Evolutionary conservation across 1,140 invertebrate genomes (phyloP), one percentile per base, ranked within the genome.

Genomic region (Aphelinus atriplicis): DNA sequence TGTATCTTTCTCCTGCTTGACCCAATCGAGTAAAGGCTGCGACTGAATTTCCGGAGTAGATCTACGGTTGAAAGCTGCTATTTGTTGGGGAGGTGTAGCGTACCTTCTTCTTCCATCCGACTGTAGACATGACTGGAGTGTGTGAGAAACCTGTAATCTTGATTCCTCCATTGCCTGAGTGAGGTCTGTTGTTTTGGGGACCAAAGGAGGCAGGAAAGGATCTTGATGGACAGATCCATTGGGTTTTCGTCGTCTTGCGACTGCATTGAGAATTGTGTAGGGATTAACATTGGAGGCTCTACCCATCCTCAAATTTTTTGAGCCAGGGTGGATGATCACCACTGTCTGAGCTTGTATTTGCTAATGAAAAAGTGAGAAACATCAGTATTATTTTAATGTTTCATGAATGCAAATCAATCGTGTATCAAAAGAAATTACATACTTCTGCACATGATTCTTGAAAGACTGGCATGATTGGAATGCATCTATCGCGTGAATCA

Each of bases 291-390:
- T 96, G 1, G 95, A 95, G 5, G 96, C 96, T 83, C 95, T 87
- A 2, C 96, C 96, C 81, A 98, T 95, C 64, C 95, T 88, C 10
- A 98, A 89, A 83, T 96, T 93, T 63, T 94, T 90, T 0, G 97
- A 98, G 6, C 97, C 97, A 67, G 97, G 96, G 85, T 98, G 96
- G 63, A 98, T 96, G n/a, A 98, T 93, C 58, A 98, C 94, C 50
- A 96, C 93, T 48, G 92, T 93, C 79, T 94, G 93, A 1, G 93
- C 91, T 79, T 93, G 92, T 77, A 92, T 91, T 85, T 92, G 90
- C 87, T 92, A 77, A 89, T 89, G 50, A 73, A 47, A 77, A 26
- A 26, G 26, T 26, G 26, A 26, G 26, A 26, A 26, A 26, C 26
- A 26, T 26, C 26, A 26, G 26, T 26, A 79, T 63, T 75, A 70